Percentiles rank a stretch among this genome's conserved stretches.
Evolutionary conservation across 2,797 vertebrate species (phyloP).

Genomic region (Nannoperca australis): DNA sequence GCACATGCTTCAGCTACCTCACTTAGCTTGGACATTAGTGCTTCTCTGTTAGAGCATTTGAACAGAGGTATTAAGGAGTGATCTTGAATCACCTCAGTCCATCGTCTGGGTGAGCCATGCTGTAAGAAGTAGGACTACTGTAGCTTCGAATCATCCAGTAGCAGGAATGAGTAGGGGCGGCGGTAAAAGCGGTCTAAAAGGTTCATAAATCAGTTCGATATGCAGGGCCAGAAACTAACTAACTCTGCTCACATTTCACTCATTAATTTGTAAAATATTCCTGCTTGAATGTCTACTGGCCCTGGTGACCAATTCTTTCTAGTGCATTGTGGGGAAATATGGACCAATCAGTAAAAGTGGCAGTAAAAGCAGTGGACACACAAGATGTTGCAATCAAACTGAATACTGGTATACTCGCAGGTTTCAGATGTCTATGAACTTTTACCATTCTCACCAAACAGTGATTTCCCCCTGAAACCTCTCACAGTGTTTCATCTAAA

Average conservation of each 20-base stretch:
- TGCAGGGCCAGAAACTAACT: background rate
- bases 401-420: background rate
- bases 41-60: background rate
- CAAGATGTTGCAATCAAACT: background rate
- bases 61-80: background rate
- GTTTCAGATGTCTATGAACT: too few species aligned
- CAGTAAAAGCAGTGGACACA: background rate
- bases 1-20: constrained; percentile 47
- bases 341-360: background rate
- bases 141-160: background rate
- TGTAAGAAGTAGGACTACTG: background rate
- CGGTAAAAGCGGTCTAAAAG: background rate
- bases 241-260: background rate
- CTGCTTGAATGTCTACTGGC: background rate
- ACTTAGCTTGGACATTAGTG: background rate
- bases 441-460: too few species aligned
- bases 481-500: too few species aligned
- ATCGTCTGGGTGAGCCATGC: background rate
- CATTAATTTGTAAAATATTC: background rate
- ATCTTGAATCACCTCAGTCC: background rate
- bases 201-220: background rate
- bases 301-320: background rate
- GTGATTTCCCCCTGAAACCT: too few species aligned
- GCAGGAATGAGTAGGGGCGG: background rate
- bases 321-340: background rate